A percentile compares a stretch with the other conserved stretches of the same genome.
phyloP scores from a whole-genome alignment of 64 coral and sea anemone species.

The Acropora yongei region DNA sequence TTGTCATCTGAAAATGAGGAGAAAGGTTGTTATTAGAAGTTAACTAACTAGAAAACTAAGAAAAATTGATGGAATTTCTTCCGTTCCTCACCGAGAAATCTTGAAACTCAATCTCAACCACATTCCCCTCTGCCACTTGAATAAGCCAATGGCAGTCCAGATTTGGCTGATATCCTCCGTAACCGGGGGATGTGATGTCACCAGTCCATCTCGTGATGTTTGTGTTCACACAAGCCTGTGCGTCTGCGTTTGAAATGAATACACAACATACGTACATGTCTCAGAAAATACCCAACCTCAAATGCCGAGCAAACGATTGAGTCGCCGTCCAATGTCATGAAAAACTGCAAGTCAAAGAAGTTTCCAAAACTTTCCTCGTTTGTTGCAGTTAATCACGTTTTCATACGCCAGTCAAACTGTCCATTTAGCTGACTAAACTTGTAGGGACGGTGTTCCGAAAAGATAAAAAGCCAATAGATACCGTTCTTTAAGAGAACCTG shows the following conservation, averaged over 20 bases:
- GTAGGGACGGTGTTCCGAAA: no score
- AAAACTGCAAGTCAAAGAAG: no score
- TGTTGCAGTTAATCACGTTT: no score
- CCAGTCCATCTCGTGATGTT: neutral
- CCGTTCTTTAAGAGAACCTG: no score
- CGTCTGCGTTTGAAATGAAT: neutral
- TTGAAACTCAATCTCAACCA: slow-evolving; percentile 14
- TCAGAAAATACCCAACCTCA: no score
- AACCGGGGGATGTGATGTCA: neutral
- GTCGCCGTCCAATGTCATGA: no score
- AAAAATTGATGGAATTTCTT: neutral
- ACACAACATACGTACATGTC: neutral
- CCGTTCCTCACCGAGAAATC: slow-evolving; percentile 12
- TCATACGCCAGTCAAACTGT: no score
- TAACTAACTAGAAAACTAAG: neutral
- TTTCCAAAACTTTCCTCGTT: no score
- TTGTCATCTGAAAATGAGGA: neutral
- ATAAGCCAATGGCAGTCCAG: slow-evolving; percentile 57
- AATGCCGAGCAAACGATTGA: no score
- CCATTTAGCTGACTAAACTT: no score
- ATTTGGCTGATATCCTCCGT: neutral
- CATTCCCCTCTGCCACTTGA: slow-evolving; percentile 40
- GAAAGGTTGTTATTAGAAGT: neutral
- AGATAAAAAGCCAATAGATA: no score
- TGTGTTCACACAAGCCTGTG: neutral